Percentiles rank a stretch among this genome's conserved stretches.
phyloP scores from a whole-genome alignment of 2,113 vertebrate genomes.

The Syrmaticus mikado region DNA sequence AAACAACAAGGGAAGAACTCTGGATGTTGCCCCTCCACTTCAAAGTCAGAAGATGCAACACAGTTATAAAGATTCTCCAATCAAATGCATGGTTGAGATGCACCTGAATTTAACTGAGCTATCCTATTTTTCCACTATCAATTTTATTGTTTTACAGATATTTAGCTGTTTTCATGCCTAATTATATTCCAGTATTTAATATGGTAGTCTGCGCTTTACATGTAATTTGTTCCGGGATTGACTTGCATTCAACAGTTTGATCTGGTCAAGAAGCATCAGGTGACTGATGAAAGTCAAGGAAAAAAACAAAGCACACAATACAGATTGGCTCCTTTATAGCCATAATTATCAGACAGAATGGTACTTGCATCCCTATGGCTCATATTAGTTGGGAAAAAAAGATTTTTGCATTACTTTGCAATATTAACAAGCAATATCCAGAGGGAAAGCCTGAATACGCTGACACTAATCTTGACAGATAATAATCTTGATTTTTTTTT shows the following conservation, averaged over 20 bases:
- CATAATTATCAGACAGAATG: background rate
- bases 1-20: background rate
- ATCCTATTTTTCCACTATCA: background rate
- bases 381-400: background rate
- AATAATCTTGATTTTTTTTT: too few species aligned
- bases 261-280: background rate
- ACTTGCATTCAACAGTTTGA: background rate
- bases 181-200: background rate
- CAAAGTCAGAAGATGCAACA: background rate
- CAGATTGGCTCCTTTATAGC: background rate
- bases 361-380: background rate
- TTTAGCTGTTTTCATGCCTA: background rate
- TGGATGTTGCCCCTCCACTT: background rate
- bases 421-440: background rate
- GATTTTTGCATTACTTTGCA: background rate
- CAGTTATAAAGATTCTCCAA: background rate
- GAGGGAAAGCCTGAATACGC: background rate
- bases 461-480: background rate
- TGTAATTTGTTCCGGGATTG: background rate
- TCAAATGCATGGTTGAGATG: background rate
- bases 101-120: background rate
- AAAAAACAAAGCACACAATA: background rate
- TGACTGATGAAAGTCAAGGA: background rate
- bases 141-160: background rate
- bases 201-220: background rate